phyloP scores from a whole-genome alignment of 2,113 vertebrate genomes.

The Erythrolamprus reginae region DNA sequence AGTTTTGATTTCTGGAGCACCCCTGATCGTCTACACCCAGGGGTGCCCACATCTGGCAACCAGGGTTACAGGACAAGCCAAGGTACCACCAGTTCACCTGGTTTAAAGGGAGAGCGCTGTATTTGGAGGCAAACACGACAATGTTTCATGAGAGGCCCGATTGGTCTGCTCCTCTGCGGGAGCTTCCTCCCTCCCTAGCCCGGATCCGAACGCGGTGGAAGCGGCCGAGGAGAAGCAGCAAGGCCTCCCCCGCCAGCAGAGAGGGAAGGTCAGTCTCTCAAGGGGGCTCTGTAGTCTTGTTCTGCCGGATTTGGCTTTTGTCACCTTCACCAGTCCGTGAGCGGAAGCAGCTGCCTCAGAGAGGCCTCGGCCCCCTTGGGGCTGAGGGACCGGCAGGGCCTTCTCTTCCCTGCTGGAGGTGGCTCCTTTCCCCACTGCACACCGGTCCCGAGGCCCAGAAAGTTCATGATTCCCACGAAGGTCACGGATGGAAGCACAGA shows the following conservation, averaged over 20 bases:
- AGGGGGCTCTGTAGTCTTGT: fast-evolving
- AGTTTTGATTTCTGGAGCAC: neutral
- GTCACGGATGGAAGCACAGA: conserved; percentile 6
- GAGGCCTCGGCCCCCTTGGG: neutral
- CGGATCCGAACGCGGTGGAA: neutral
- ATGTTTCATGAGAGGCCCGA: neutral
- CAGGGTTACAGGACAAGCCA: neutral
- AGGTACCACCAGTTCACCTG: conserved; percentile 58
- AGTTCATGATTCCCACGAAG: neutral
- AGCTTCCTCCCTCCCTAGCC: neutral
- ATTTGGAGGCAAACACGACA: conserved; percentile 6
- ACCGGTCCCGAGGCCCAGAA: neutral
- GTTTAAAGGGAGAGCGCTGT: conserved; percentile 34
- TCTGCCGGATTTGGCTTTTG: neutral
- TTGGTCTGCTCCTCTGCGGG: neutral
- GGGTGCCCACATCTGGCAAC: neutral
- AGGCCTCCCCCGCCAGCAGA: fast-evolving
- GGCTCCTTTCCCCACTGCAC: neutral
- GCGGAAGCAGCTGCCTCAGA: neutral
- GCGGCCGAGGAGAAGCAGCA: neutral
- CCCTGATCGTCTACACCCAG: neutral
- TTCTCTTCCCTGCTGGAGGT: too few relatives aligned
- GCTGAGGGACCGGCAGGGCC: too few relatives aligned
- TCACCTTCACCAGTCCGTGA: neutral
- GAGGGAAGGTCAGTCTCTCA: neutral